Base-by-base conservation (phyloP, 1,140 invertebrate species). In the Drosophila mayri region DNA sequence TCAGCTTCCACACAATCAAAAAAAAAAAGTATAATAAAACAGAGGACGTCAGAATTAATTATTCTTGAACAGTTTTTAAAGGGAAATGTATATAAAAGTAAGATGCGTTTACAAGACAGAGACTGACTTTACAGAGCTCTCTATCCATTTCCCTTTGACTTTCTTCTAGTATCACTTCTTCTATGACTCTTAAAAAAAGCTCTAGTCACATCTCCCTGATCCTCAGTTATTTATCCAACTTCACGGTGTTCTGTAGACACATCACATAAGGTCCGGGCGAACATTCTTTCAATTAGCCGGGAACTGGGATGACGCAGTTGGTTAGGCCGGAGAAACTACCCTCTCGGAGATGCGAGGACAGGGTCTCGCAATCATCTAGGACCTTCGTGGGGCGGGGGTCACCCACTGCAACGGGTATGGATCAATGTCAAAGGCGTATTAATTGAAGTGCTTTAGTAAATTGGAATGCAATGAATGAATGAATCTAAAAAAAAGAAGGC, bases 321-420 rank as follows among this genome's bases (percentile, higher is more conserved):
- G 20, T 1, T 7, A 38, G 16, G 3, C 10, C 16, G 35, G 10
- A 57, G 35, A 57, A 57, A 57, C 20, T 32, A 1, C 78, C 70
- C 6, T 28, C 58, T 1, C 38, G 32, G 4, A 90, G 52, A 40
- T 68, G 76, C 4, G 64, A 49, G 11, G 11, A 5, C 37, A 90
- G 18, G 0, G 68, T 80, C 12, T 11, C 9, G 41, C 84, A 88
- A 2, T 60, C 52, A 22, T 88, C 76, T 3, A 75, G 3, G 1
- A 43, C 25, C 65, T 3, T 10, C 0, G 84, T 88, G 9, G 76
- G 61, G 44, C 84, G 90, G 28, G 84, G 73, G 74, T 88, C 84
- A 2, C 85, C 84, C 30, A 84, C 84, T 88, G 59, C 22, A 54
- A 54, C 35, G 35, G 3, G 30, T 32, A 59, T 18, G 3, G 9